These are phyloP conservation scores for Paramisgurnus dabryanus DNA, from an alignment of 2,113 vertebrate species.

Conservation along the genomic window DNA sequence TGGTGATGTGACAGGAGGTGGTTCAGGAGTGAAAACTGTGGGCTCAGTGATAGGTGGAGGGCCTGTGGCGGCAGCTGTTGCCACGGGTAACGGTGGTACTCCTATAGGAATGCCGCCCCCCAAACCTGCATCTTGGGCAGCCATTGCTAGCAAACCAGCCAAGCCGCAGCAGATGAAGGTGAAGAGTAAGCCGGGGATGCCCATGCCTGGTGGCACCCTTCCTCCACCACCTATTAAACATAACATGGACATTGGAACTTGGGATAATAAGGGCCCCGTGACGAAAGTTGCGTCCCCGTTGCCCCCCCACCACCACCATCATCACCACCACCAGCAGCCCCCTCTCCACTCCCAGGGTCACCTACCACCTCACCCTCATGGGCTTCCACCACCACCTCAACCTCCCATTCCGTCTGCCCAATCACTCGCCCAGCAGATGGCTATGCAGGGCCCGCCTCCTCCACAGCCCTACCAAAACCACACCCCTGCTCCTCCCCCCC, in stretches of 20 bases:
- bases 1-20: conserved; percentile 80
- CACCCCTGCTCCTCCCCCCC: conserved; percentile 73
- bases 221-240: conserved; percentile 95
- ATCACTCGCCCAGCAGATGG: conserved; percentile 79
- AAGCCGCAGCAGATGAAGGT: conserved; percentile 92
- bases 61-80: conserved; percentile 64
- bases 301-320: conserved; percentile 74
- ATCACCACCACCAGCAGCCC: conserved; percentile 68
- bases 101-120: conserved; percentile 86
- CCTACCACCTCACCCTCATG: conserved; percentile 63
- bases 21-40: conserved; percentile 87
- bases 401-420: conserved; percentile 60
- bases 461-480: conserved; percentile 84
- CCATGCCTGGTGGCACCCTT: conserved; percentile 76
- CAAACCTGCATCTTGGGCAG: conserved; percentile 95
- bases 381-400: conserved; percentile 57
- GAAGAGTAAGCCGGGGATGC: conserved; percentile 85
- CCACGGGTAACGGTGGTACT: conserved; percentile 82
- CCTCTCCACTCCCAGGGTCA: conserved; percentile 68
- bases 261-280: conserved; percentile 90
- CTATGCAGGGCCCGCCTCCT: conserved; percentile 77
- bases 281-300: conserved; percentile 82
- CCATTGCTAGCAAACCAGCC: conserved; percentile 95
- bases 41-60: conserved; percentile 85
- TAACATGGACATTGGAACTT: conserved; percentile 97